Conservation (phyloP, 2,888 invertebrate species). For the Eumerus sabulonum region DNA sequence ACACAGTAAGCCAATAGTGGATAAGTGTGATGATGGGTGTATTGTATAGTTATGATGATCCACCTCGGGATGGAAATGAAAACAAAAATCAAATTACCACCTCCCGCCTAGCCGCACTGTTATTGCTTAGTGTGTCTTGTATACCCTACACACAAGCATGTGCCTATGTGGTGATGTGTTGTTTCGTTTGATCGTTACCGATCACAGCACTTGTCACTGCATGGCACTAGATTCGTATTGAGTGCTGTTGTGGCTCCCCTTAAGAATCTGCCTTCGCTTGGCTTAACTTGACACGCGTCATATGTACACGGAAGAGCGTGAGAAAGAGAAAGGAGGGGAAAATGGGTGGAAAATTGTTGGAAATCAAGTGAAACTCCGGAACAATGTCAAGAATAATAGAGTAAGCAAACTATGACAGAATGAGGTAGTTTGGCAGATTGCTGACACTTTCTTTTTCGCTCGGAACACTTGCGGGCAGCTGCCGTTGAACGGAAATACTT, state of each 20-base stretch:
- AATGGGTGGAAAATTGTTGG: neutral
- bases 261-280: constrained; percentile 16
- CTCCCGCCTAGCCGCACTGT: neutral
- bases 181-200: constrained; percentile 42
- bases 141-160: too few species aligned
- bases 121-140: constrained; percentile 23
- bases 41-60: constrained; percentile 22
- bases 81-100: constrained; percentile 19
- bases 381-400: neutral
- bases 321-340: neutral
- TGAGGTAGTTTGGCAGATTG: neutral
- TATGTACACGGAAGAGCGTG: neutral
- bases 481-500: too few species aligned
- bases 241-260: constrained; percentile 9
- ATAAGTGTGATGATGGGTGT: constrained; percentile 1
- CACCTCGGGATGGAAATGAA: constrained; percentile 7
- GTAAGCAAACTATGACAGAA: neutral
- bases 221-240: constrained; percentile 25
- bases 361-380: neutral
- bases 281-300: neutral
- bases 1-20: neutral
- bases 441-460: constrained; percentile 5
- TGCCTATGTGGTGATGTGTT: constrained; percentile 19
- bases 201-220: constrained; percentile 36
- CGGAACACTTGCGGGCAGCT: neutral